phyloP scores from a whole-genome alignment of 2,888 invertebrate genomes.

The Aphodius sticticus region DNA sequence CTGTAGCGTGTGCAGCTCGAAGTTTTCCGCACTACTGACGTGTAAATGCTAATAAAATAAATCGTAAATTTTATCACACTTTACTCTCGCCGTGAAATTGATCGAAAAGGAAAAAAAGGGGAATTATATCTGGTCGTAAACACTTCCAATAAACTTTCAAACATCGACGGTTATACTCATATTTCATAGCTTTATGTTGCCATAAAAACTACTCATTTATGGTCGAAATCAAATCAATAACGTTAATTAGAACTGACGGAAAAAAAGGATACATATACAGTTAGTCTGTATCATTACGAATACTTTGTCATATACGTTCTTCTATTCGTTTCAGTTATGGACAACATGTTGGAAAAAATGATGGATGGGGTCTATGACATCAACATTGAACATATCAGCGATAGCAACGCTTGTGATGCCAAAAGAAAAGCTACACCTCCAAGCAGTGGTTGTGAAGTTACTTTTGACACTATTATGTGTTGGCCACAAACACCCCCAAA shows the following conservation, averaged over 20 bases:
- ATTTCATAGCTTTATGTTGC: background rate
- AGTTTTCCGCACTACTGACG: background rate
- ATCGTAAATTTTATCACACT: conserved; percentile 4
- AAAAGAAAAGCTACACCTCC: conserved; percentile 40
- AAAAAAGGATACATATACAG: background rate
- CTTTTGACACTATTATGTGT: conserved; percentile 74
- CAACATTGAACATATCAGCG: conserved; percentile 41
- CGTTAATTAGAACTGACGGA: background rate
- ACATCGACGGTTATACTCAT: background rate
- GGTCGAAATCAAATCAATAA: background rate
- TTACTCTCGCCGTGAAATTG: background rate
- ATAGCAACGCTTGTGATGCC: conserved; percentile 39
- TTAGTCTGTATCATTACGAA: too few species aligned
- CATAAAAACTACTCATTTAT: background rate
- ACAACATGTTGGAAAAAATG: conserved; percentile 16
- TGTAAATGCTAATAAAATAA: background rate
- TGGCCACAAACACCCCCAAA: conserved; percentile 81
- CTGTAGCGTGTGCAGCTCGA: background rate
- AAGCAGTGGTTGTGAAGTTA: conserved; percentile 40
- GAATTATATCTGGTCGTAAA: background rate
- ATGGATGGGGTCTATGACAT: conserved; percentile 13
- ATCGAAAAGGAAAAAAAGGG: background rate
- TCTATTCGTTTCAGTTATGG: conserved; percentile 7
- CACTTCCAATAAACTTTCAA: background rate
- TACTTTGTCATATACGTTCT: too few species aligned